Percentiles rank a stretch among this genome's conserved stretches.
phyloP scores from a whole-genome alignment of 1,140 invertebrate species.

The Pseudobourletiella spinata region DNA sequence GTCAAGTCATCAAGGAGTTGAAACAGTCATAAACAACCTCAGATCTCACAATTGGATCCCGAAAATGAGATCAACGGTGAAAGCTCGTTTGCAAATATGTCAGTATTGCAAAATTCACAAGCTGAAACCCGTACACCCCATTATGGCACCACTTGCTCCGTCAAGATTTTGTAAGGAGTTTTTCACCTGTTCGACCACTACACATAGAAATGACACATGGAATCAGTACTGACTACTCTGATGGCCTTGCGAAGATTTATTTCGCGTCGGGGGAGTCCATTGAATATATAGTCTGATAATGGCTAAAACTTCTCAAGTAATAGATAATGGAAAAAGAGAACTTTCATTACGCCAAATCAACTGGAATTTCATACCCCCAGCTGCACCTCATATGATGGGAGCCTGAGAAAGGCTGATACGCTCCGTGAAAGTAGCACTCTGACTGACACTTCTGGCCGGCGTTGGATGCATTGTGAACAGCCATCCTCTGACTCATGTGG shows the following conservation, averaged over 20 bases:
- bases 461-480: too few relatives aligned
- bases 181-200: slow-evolving; percentile 37
- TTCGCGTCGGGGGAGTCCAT: slow-evolving; percentile 32
- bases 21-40: slow-evolving; percentile 7
- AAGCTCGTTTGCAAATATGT: slow-evolving; percentile 9
- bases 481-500: too few relatives aligned
- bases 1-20: slow-evolving; percentile 10
- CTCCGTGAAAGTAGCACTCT: slow-evolving; percentile 38
- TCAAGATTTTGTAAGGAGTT: slow-evolving; percentile 30
- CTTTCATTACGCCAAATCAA: too few relatives aligned
- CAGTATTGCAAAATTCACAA: slow-evolving; percentile 11
- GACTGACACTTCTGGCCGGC: slow-evolving; percentile 34
- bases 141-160: slow-evolving; percentile 29
- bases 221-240: slow-evolving; percentile 34
- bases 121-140: slow-evolving; percentile 6
- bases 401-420: slow-evolving; percentile 40
- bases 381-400: slow-evolving; percentile 40
- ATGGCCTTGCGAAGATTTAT: slow-evolving; percentile 36
- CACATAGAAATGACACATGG: slow-evolving; percentile 37
- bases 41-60: slow-evolving; percentile 20
- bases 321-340: neutral
- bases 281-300: slow-evolving; percentile 37
- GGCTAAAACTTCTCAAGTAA: slow-evolving; percentile 36
- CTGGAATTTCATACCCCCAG: slow-evolving; percentile 39
- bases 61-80: slow-evolving; percentile 2